Base-by-base conservation (phyloP, 2,797 vertebrate species). In the Zalophus californianus region DNA sequence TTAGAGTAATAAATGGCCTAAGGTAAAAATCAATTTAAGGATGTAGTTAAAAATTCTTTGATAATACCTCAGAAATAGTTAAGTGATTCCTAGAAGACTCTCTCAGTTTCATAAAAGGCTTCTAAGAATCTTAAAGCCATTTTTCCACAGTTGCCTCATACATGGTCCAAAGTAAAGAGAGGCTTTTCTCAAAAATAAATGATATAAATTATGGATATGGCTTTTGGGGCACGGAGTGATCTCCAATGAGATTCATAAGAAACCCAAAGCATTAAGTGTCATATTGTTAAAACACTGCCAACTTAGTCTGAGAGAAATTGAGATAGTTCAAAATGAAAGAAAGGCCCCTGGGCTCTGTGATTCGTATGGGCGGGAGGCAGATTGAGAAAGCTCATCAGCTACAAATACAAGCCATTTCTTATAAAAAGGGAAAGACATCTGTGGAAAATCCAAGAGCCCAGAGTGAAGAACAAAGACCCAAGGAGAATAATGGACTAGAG, bases 21-120 rank as follows among this genome's bases (percentile, higher is more conserved):
- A 82, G 16, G 41, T 83, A 77, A 91, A 94, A 88, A 75, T 54
- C 8, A 87, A 54, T 77, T 91, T 52, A 91, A 58, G 78, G 9
- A 35, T 62, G 7, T 50, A 60, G 60, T 27, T 87, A 87, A 25
- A 77, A 83, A 80, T 62, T 56, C 5, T 60, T 77, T 77, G 21
- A 68, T 41, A 68, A 90, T 14, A 68, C 48, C 15, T 72, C 32
- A 38, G 52, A 58, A 85, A 91, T 18, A 83, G 75, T 77, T 82
- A 75, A 35, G 56, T 77, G 56, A 56, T 93, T 80, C 58, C n/a
- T 50, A 56, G 29, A 68, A 58, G n/a, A 62, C 15, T 20, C 38
- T 21, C 35, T 80, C 20, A 52, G 0, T 32, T 48, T 54, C n/a
- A 64, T 10, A 21, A 7, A 77, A 62, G n/a, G 18, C 41, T 54